Base-by-base conservation (phyloP, 35 echinoderm and acorn worm genomes). In the Lytechinus variegatus region DNA sequence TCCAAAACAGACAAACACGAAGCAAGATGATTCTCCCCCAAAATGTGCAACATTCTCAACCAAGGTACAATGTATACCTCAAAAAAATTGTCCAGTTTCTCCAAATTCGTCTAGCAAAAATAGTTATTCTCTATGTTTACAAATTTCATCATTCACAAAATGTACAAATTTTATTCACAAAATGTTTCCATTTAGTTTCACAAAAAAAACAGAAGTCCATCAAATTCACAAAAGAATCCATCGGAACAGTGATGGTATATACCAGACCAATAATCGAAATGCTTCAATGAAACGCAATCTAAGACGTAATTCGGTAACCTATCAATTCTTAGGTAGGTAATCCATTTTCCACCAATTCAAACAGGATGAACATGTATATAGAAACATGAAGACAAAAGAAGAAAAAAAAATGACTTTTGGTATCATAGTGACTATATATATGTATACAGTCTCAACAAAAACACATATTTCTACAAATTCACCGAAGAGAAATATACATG, bases 121-220 rank as follows among this genome's bases (percentile, higher is more conserved):
- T 93, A 93, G 92, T 93, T 93, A 79, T 93, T 93, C 92, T 93
- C 92, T 93, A 93, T 92, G 92, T 93, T 93, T 93, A 93, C 91
- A 93, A 93, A 93, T 12, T 29, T 55, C 91, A 44, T 53, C 52
- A 4, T 54, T 57, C 92, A 93, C 54, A 93, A 90, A 90, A 44
- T 90, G 52, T 90, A 52, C 52, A 52, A 52, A 90, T 90, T 54
- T 93, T 93, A 55, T 55, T 93, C 92, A 93, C 54, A 93, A 90
- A 90, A 33, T 89, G 52, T 89, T 89, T 89, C 12, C 10, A 29
- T 90, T 54, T 5, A 90, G 29, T 52, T 52, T 6, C 28, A 90
- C 88, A 52, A 90, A 44, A 44, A 44, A 44, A 44, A n/a, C n/a
- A n/a, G n/a, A 44, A 90, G 9, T 54, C 29, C 52, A 54, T 90